Base-by-base conservation (phyloP, 2,888 invertebrate genomes). In the Caenorhabditis sp. region DNA sequence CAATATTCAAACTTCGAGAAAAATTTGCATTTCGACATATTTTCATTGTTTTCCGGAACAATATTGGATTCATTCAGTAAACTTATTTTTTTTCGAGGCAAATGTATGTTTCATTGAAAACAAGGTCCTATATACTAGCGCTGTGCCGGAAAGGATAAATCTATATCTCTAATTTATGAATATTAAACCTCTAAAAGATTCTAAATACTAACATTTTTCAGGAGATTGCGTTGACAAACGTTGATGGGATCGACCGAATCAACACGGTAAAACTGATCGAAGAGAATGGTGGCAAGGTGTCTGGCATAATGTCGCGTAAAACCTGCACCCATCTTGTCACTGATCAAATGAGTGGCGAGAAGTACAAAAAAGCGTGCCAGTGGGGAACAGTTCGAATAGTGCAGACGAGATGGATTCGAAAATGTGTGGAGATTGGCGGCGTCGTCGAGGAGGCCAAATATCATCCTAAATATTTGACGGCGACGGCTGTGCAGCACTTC, bases 361-460 rank as follows among this genome's bases (percentile, higher is more conserved):
- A 85, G 63, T 83, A 72, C 60, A 70, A 61, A 52, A 76, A 76
- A 58, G 85, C 85, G 5, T 43, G 56, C 7, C 77, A 83, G 61
- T 85, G 85, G 85, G 77, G 74, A 36, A 70, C 68, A n/a, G 62
- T 85, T 7, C 26, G 67, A 0, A 76, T 85, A 53, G 85, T 85
- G 21, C 71, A 71, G 10, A 26, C 68, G 0, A 58, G 76, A 57
- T 85, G 85, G 85, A 21, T 85, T 17, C 59, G 67, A 25, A 79
- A 77, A 56, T 78, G 79, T 56, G 62, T 80, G 12, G 80, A 80
- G 36, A 8, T 59, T 36, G 83, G 78, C 10, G 69, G 75, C 66
- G 43, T 80, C 2, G 63, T 78, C 21, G 70, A 74, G n/a, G 78
- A 78, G 52, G 43, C 50, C 77, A 74, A 74, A 25, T 74, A 74